Evolutionary conservation across 2,888 invertebrate genomes (phyloP).

Genomic region (Aspidapion aeneum): DNA sequence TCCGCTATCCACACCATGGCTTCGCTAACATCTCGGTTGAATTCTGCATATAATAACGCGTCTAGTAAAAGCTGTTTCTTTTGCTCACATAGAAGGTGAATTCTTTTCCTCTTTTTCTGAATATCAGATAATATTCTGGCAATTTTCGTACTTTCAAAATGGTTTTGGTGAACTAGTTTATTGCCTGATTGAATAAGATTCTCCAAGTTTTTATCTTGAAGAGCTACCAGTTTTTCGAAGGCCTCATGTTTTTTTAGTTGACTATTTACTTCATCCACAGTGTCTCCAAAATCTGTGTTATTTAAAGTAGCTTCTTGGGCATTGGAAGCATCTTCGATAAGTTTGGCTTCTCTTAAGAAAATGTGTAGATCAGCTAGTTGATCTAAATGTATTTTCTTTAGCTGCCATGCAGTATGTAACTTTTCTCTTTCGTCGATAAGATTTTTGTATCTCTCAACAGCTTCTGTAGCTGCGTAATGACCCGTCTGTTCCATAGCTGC

Average conservation of each 20-base stretch:
- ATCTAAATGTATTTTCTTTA: constrained; percentile 83
- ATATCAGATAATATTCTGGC: constrained; percentile 72
- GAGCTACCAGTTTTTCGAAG: constrained; percentile 85
- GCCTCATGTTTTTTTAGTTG: constrained; percentile 92
- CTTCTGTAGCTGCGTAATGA: constrained; percentile 77
- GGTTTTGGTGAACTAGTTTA: constrained; percentile 83
- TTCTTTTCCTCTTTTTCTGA: constrained; percentile 62
- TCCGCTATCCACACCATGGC: constrained; percentile 90
- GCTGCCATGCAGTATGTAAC: constrained; percentile 82
- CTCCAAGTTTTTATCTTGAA: constrained; percentile 84
- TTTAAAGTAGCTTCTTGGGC: constrained; percentile 80
- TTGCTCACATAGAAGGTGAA: constrained; percentile 64
- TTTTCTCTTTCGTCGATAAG: constrained; percentile 75
- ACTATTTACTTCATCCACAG: constrained; percentile 85
- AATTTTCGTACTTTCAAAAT: constrained; percentile 84
- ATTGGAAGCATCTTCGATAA: constrained; percentile 83
- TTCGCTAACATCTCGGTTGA: constrained; percentile 87
- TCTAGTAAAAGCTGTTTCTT: constrained; percentile 71
- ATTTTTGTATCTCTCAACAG: constrained; percentile 74
- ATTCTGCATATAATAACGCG: constrained; percentile 81
- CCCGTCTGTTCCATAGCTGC: constrained; percentile 78
- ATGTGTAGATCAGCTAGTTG: constrained; percentile 92
- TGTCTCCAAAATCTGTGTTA: constrained; percentile 66
- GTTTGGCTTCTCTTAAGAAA: constrained; percentile 91
- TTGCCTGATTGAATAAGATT: constrained; percentile 80